These are phyloP conservation scores for Ptychochromis oligacanthus DNA, from an alignment of 2,113 vertebrate genomes.

Conservation along the genomic window DNA sequence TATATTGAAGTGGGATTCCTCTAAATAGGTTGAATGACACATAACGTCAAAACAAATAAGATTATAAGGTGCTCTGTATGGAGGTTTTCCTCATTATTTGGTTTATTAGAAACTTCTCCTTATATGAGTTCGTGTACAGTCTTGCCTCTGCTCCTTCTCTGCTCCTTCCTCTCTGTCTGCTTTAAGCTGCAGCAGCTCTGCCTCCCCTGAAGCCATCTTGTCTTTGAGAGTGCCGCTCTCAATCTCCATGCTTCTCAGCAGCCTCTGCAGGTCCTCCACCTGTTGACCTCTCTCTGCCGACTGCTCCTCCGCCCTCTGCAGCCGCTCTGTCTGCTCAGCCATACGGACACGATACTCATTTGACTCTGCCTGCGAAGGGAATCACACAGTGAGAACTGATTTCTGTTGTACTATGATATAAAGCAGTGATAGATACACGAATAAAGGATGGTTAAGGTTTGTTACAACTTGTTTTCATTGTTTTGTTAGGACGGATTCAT, in stretches of 20 bases:
- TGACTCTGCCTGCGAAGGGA: conserved; percentile 71
- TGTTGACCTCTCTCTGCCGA: conserved; percentile 68
- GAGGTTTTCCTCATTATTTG: background rate
- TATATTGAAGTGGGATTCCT: too few relatives aligned
- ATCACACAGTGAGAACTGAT: background rate
- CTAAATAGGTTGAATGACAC: background rate
- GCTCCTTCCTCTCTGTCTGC: conserved; percentile 53
- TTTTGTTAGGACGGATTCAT: background rate
- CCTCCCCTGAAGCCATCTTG: conserved; percentile 80
- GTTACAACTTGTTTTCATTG: background rate
- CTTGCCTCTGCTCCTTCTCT: conserved; percentile 82
- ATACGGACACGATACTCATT: conserved; percentile 69
- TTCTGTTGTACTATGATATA: background rate
- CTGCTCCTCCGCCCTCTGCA: conserved; percentile 68
- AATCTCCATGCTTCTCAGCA: conserved; percentile 82
- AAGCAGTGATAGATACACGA: background rate
- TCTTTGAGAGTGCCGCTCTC: conserved; percentile 81
- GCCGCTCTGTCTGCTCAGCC: conserved; percentile 67
- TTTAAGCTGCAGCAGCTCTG: conserved; percentile 80
- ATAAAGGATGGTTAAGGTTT: too few relatives aligned
- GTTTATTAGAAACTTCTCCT: background rate
- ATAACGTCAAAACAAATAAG: background rate
- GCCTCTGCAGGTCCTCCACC: conserved; percentile 83
- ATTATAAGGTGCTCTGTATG: background rate
- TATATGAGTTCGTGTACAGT: background rate